A percentile compares a stretch with the other conserved stretches of the same genome.
Evolutionary conservation across 2,113 vertebrate genomes (phyloP).

Genomic region (Synodontis membranacea): DNA sequence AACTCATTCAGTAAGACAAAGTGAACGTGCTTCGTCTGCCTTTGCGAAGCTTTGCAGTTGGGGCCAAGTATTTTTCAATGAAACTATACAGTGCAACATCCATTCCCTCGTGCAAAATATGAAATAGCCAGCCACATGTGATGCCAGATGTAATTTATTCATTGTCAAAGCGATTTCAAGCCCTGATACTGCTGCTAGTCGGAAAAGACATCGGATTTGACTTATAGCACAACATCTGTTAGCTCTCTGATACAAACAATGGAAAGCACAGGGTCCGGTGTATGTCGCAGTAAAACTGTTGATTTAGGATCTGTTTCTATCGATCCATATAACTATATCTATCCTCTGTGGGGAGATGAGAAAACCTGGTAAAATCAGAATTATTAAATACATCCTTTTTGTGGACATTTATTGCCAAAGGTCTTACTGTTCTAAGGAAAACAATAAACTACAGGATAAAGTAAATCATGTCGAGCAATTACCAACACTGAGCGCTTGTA

Average conservation of each 20-base stretch:
- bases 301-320: constrained; percentile 21
- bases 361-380: constrained; percentile 10
- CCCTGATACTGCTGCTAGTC: constrained; percentile 30
- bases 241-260: constrained; percentile 21
- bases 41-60: constrained; percentile 43
- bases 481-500: background rate
- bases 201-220: constrained; percentile 39
- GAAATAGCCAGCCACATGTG: constrained; percentile 45
- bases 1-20: constrained; percentile 57
- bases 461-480: background rate
- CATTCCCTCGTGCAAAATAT: constrained; percentile 53
- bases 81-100: constrained; percentile 58
- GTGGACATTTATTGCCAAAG: background rate
- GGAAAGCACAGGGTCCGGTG: constrained; percentile 8
- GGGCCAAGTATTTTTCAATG: constrained; percentile 59
- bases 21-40: constrained; percentile 57
- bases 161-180: constrained; percentile 49
- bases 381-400: constrained; percentile 31
- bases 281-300: constrained; percentile 1
- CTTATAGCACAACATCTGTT: constrained; percentile 27
- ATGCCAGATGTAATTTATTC: constrained; percentile 53
- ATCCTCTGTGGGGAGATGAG: background rate
- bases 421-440: constrained; percentile 6
- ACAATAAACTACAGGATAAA: background rate
- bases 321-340: constrained; percentile 17